These are phyloP conservation scores for Dasysyrphus albostriatus DNA, from an alignment of 2,888 invertebrate species.

Conservation along the genomic window DNA sequence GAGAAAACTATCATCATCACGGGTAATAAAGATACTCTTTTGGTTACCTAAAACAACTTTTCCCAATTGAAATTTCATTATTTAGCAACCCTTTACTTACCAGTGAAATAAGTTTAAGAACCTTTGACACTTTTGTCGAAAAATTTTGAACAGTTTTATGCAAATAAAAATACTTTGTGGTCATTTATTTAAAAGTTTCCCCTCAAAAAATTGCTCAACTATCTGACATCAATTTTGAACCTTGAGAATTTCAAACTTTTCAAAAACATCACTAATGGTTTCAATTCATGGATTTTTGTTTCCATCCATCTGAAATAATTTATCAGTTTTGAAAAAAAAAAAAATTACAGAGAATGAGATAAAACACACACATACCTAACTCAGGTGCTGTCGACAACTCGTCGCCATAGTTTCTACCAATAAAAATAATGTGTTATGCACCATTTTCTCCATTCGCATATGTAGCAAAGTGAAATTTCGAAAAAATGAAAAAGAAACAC, in stretches of 20 bases:
- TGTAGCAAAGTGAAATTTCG: constrained; percentile 18
- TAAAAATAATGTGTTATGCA: constrained; percentile 62
- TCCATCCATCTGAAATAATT: constrained; percentile 54
- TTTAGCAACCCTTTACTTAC: not conserved
- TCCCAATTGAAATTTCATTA: too few species aligned
- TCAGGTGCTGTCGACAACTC: constrained; percentile 74
- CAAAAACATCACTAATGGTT: constrained; percentile 9
- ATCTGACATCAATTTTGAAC: constrained; percentile 19
- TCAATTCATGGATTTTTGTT: not conserved
- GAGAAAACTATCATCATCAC: too few species aligned
- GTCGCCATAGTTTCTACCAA: constrained; percentile 52
- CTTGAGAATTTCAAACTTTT: constrained; percentile 8
- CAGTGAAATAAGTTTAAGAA: not conserved
- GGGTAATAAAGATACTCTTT: too few species aligned
- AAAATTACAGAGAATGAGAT: constrained; percentile 5
- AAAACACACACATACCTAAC: constrained; percentile 36
- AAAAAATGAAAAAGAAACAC: constrained; percentile 1
- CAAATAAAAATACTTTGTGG: constrained; percentile 6
- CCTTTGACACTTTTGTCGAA: not conserved
- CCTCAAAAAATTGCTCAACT: not conserved
- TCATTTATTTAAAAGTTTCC: not conserved
- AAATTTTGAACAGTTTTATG: not conserved
- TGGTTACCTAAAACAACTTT: too few species aligned
- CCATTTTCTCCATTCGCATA: constrained; percentile 54
- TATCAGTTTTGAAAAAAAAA: constrained; percentile 25